Evolutionary conservation across 2,888 invertebrate genomes (phyloP).

Genomic region (Amphipyra berbera): DNA sequence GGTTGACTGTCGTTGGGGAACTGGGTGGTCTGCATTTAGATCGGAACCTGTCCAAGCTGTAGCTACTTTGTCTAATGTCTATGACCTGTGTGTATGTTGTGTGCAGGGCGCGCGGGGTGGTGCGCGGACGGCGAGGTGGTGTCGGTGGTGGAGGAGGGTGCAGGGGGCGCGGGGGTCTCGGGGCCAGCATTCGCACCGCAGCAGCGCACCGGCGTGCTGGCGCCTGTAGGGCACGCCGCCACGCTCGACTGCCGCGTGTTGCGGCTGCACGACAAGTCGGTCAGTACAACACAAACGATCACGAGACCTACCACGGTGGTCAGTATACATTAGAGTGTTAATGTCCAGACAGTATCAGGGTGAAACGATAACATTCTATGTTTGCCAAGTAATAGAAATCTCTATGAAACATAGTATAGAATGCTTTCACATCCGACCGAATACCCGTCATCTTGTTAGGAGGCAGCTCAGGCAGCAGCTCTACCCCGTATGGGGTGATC

Average conservation of each 20-base stretch:
- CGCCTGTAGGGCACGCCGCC: slow-evolving; percentile 70
- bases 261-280: slow-evolving; percentile 73
- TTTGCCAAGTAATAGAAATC: too few species aligned
- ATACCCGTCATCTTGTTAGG: too few species aligned
- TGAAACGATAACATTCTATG: too few species aligned
- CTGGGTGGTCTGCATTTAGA: too few species aligned
- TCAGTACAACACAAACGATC: slow-evolving; percentile 58
- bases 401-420: too few species aligned
- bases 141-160: slow-evolving; percentile 46
- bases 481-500: too few species aligned
- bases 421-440: too few species aligned
- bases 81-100: background rate
- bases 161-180: slow-evolving; percentile 5
- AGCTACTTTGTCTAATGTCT: too few species aligned
- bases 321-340: background rate
- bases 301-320: background rate
- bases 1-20: too few species aligned
- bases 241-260: slow-evolving; percentile 75
- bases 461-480: too few species aligned
- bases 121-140: slow-evolving; percentile 64
- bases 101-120: slow-evolving; percentile 55
- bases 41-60: too few species aligned
- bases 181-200: slow-evolving; percentile 66
- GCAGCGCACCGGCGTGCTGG: slow-evolving; percentile 67
- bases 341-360: background rate